phyloP scores from a whole-genome alignment of 2,797 vertebrate species.

The Fundulus diaphanus region DNA sequence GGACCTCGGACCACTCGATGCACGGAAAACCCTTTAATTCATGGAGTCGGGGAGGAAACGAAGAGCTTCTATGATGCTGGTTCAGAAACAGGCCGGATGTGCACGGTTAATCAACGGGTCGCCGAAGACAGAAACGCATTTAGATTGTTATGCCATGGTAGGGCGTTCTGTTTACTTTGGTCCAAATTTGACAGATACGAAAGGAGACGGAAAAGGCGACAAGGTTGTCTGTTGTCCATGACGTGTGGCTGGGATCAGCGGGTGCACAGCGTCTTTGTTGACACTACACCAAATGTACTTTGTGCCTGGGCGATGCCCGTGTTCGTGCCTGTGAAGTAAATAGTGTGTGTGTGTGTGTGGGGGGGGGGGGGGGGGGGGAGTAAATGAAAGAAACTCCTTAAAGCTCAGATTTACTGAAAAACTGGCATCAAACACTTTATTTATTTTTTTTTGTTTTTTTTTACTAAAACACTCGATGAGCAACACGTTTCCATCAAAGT shows the following conservation, averaged over 20 bases:
- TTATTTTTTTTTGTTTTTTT: no score
- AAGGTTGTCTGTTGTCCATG: conserved; percentile 26
- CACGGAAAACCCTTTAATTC: not conserved
- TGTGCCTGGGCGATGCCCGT: conserved; percentile 52
- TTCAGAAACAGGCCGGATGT: not conserved
- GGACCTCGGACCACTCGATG: not conserved
- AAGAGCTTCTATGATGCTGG: not conserved
- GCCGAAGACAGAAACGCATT: not conserved
- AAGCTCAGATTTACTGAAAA: not conserved
- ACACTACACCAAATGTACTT: conserved; percentile 56
- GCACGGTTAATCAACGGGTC: not conserved
- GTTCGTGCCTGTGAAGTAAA: conserved; percentile 58
- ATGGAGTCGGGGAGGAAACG: not conserved
- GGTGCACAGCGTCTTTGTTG: conserved; percentile 50
- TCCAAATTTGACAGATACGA: conserved; percentile 6
- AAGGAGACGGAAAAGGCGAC: conserved; percentile 10
- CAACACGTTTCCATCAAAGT: not conserved
- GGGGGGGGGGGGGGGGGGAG: conserved; percentile 31
- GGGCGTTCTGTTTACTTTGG: not conserved
- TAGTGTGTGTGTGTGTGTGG: no score
- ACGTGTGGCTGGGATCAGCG: conserved; percentile 41
- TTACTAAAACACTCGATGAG: not conserved
- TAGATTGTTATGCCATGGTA: not conserved
- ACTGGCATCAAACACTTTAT: not conserved
- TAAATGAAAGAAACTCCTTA: conserved; percentile 7